phyloP scores from a whole-genome alignment of 2,797 vertebrate species.

The Centroberyx gerrardi region DNA sequence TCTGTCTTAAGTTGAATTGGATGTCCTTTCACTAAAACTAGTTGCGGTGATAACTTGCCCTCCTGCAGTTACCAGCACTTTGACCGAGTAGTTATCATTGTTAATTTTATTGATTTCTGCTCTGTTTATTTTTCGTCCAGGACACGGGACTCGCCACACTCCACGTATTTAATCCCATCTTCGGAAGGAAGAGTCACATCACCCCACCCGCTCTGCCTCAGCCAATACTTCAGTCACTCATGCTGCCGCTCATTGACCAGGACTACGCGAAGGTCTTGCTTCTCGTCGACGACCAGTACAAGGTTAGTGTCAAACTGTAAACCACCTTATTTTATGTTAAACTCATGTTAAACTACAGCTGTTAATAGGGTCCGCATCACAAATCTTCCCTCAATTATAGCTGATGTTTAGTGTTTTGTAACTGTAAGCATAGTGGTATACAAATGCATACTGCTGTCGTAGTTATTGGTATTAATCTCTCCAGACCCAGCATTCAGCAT shows the following conservation, averaged over 20 bases:
- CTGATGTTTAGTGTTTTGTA: too few relatives aligned
- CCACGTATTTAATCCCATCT: slow-evolving; percentile 98
- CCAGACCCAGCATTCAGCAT: too few relatives aligned
- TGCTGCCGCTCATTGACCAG: slow-evolving; percentile 96
- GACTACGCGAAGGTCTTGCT: slow-evolving; percentile 97
- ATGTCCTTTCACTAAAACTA: neutral
- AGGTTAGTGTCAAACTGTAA: slow-evolving; percentile 82
- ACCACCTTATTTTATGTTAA: neutral
- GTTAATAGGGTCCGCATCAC: too few relatives aligned
- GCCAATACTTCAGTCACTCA: slow-evolving; percentile 93
- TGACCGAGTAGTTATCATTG: neutral
- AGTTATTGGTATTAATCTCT: too few relatives aligned
- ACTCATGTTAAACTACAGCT: neutral
- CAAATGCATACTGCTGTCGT: too few relatives aligned
- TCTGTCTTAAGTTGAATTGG: neutral
- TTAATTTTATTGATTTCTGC: neutral
- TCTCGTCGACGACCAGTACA: slow-evolving; percentile 94
- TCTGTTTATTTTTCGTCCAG: slow-evolving; percentile 72
- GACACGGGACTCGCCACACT: slow-evolving; percentile 91
- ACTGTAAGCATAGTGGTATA: too few relatives aligned
- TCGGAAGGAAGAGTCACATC: slow-evolving; percentile 95
- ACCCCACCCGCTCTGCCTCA: slow-evolving; percentile 89
- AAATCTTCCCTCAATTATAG: too few relatives aligned
- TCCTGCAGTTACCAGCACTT: too few relatives aligned
- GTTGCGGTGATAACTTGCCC: too few relatives aligned